phyloP scores from a whole-genome alignment of 2,113 vertebrate genomes.

The Amia ocellicauda region DNA sequence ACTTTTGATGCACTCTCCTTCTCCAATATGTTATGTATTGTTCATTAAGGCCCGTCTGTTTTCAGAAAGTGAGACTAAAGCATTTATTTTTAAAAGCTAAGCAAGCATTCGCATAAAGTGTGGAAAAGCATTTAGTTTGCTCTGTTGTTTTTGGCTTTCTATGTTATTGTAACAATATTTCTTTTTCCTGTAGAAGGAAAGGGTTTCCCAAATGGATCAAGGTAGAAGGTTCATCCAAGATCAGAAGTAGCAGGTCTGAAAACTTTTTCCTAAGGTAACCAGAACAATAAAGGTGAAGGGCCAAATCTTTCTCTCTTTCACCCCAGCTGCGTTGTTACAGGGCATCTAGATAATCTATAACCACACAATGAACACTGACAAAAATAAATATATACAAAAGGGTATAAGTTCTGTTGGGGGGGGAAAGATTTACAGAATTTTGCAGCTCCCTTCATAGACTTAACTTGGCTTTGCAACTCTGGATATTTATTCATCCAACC shows the following conservation, averaged over 20 bases:
- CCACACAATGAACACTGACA: no score
- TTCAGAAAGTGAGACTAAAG: background rate
- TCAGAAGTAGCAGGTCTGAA: slow-evolving; percentile 37
- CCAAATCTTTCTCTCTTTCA: background rate
- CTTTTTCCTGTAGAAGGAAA: slow-evolving; percentile 50
- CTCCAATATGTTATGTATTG: slow-evolving; percentile 13
- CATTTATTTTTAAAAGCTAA: slow-evolving; percentile 18
- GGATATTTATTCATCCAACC: no score
- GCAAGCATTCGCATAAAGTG: slow-evolving; percentile 17
- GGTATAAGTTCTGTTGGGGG: no score
- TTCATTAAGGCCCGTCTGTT: slow-evolving; percentile 3
- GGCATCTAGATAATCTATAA: no score
- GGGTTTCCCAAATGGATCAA: slow-evolving; percentile 44
- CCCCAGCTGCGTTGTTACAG: no score
- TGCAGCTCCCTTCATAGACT: no score
- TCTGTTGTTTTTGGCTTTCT: slow-evolving; percentile 43
- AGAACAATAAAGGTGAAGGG: slow-evolving; percentile 14
- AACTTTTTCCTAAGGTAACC: slow-evolving; percentile 27
- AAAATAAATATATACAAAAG: no score
- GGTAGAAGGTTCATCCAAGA: slow-evolving; percentile 38
- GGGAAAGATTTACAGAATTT: no score
- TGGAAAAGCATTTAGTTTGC: slow-evolving; percentile 38
- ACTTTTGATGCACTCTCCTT: no score
- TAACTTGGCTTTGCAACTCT: no score
- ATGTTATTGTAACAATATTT: slow-evolving; percentile 40